Conservation (phyloP, 64 coral and sea anemone species). For the Montipora capricornis region DNA sequence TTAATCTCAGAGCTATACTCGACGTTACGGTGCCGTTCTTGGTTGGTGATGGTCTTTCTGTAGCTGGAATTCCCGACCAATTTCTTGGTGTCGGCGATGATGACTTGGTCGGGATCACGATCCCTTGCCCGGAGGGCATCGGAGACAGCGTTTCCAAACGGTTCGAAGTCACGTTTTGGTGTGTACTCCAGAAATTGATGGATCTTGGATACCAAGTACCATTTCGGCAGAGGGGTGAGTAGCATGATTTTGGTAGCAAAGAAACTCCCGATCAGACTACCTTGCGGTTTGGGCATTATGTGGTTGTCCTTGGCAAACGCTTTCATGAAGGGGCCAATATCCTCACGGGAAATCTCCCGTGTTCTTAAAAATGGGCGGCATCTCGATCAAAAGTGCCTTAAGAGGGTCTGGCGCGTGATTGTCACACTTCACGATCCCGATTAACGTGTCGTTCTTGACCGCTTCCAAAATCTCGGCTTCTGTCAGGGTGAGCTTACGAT, state of each 20-base stretch:
- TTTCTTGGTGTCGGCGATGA: conserved; percentile 20
- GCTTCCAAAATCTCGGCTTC: too few species aligned
- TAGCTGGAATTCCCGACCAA: too few species aligned
- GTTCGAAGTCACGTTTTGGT: conserved; percentile 25
- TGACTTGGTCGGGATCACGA: conserved; percentile 23
- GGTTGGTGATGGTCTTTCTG: too few species aligned
- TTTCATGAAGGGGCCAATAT: conserved; percentile 44
- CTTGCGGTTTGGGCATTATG: neutral
- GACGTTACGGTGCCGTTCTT: neutral
- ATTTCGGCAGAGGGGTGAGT: conserved; percentile 10
- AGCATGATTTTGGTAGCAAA: neutral
- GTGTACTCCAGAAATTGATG: conserved; percentile 43
- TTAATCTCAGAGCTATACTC: neutral
- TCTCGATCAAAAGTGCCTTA: too few species aligned
- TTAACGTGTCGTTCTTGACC: too few species aligned
- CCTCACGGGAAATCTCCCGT: neutral
- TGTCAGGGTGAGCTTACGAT: too few species aligned
- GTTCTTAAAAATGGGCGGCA: too few species aligned
- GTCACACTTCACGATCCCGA: too few species aligned
- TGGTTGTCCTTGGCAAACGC: neutral
- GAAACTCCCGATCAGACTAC: conserved; percentile 16
- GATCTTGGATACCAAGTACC: conserved; percentile 30
- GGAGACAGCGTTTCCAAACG: conserved; percentile 52
- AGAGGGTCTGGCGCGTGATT: too few species aligned
- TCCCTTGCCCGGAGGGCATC: conserved; percentile 34